These are phyloP conservation scores for Entomyzon cyanotis DNA, from an alignment of 2,113 vertebrate genomes.

Conservation along the genomic window DNA sequence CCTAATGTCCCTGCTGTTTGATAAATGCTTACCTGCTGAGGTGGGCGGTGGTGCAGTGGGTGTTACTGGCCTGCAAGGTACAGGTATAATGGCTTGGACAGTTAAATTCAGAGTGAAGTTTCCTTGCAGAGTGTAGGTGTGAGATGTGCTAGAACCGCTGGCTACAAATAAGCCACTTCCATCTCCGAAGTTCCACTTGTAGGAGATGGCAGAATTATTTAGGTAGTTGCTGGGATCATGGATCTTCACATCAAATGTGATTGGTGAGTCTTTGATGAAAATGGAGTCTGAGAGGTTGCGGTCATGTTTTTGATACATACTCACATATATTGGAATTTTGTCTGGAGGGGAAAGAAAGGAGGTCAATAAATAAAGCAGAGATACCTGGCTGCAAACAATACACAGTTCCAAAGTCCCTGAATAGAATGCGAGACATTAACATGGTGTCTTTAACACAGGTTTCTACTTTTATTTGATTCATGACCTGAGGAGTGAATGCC, in stretches of 20 bases:
- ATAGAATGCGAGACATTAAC: background rate
- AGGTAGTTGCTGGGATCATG: conserved; percentile 92
- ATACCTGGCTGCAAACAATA: background rate
- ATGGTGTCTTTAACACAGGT: background rate
- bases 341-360: conserved; percentile 70
- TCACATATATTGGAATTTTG: conserved; percentile 86
- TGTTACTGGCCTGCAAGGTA: conserved; percentile 77
- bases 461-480: background rate
- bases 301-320: conserved; percentile 86
- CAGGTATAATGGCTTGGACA: conserved; percentile 83
- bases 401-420: background rate
- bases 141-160: conserved; percentile 75
- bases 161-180: conserved; percentile 85
- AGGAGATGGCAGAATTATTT: conserved; percentile 81
- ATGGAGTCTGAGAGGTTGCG: conserved; percentile 82
- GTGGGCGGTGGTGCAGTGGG: conserved; percentile 58
- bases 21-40: conserved; percentile 54
- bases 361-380: background rate
- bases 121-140: conserved; percentile 82
- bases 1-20: background rate
- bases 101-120: conserved; percentile 83
- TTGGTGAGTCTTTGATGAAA: conserved; percentile 84
- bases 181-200: conserved; percentile 90
- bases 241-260: conserved; percentile 82
- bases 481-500: background rate